Conservation (phyloP, 1,140 invertebrate species). For the Drosophila lini region DNA sequence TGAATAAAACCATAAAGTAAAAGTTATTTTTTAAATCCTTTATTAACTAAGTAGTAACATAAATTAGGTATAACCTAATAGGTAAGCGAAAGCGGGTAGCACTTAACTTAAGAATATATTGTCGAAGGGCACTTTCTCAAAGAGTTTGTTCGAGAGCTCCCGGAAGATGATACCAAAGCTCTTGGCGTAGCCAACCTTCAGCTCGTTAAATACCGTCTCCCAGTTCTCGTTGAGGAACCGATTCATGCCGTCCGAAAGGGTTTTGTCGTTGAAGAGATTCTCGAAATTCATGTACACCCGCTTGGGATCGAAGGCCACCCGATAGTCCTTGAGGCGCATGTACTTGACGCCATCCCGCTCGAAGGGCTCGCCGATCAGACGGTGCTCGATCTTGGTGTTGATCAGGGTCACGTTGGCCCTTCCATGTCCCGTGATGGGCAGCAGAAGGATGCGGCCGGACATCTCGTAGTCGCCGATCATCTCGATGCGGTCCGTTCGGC, state of each 20-base stretch:
- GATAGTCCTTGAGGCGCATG: slow-evolving; percentile 87
- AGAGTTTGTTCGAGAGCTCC: slow-evolving; percentile 87
- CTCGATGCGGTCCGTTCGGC: slow-evolving; percentile 85
- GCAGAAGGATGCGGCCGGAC: slow-evolving; percentile 88
- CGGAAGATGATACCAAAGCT: slow-evolving; percentile 87
- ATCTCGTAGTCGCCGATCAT: slow-evolving; percentile 89
- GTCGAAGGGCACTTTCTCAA: slow-evolving; percentile 87
- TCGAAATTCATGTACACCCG: slow-evolving; percentile 86
- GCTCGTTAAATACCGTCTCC: slow-evolving; percentile 87
- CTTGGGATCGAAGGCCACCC: slow-evolving; percentile 86
- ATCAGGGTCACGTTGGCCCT: slow-evolving; percentile 88
- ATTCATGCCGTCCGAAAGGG: slow-evolving; percentile 86
- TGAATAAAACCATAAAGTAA: no score
- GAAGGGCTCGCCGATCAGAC: slow-evolving; percentile 86
- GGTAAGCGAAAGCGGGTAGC: slow-evolving; percentile 7
- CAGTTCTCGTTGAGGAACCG: slow-evolving; percentile 89
- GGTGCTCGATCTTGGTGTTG: slow-evolving; percentile 86
- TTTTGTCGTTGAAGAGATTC: slow-evolving; percentile 87
- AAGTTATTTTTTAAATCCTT: slow-evolving; percentile 25
- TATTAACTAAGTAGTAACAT: slow-evolving; percentile 63
- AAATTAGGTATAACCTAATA: slow-evolving; percentile 50
- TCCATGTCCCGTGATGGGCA: slow-evolving; percentile 90
- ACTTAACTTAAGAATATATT: slow-evolving; percentile 86
- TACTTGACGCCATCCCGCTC: slow-evolving; percentile 86
- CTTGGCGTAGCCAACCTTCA: slow-evolving; percentile 87